These are phyloP conservation scores for Plecotus auritus DNA, from an alignment of 2,113 vertebrate genomes.

Conservation along the genomic window DNA sequence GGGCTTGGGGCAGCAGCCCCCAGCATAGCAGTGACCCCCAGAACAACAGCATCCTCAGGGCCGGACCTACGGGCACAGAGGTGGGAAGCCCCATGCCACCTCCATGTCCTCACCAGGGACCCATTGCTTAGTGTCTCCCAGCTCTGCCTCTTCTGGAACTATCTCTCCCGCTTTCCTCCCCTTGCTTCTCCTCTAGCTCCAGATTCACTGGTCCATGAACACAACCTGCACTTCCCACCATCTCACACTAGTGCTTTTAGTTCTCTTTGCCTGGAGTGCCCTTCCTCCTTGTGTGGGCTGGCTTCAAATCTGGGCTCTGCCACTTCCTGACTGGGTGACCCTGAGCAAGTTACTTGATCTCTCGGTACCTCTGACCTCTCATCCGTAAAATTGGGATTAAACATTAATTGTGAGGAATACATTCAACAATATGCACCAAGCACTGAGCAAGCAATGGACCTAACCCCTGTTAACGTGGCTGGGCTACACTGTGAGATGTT, in stretches of 20 bases:
- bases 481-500: background rate
- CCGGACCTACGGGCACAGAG: background rate
- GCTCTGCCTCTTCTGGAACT: background rate
- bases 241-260: background rate
- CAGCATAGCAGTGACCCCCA: constrained; percentile 36
- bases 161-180: background rate
- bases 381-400: background rate
- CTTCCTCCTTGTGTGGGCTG: background rate
- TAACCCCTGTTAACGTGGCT: background rate
- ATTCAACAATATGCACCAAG: background rate
- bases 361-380: background rate
- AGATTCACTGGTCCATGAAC: background rate
- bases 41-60: constrained; percentile 13
- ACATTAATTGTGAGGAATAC: background rate
- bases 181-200: background rate
- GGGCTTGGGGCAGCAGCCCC: background rate
- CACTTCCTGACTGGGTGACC: background rate
- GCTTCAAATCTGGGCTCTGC: background rate
- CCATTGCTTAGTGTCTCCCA: background rate
- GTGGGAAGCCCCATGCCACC: background rate
- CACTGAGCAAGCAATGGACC: background rate
- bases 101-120: background rate
- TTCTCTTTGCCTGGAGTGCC: background rate
- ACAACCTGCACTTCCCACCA: background rate
- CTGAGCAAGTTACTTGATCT: background rate